phyloP scores from a whole-genome alignment of 2,888 invertebrate species.

The Tortrix viridana region DNA sequence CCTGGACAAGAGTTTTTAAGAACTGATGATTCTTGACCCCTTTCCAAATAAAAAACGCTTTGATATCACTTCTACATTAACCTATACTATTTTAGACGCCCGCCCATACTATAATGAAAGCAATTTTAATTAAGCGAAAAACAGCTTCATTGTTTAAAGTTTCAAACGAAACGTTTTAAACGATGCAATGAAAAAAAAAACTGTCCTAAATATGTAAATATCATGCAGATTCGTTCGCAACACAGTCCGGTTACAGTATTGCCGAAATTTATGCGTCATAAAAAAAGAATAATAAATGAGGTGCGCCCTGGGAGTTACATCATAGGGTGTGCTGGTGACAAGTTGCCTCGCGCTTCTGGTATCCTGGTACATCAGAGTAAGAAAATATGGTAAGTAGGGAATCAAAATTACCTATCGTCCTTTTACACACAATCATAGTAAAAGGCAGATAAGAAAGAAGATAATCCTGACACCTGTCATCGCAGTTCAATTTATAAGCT shows the following conservation, averaged over 20 bases:
- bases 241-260: slow-evolving; percentile 49
- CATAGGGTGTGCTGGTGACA: slow-evolving; percentile 28
- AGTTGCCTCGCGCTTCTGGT: slow-evolving; percentile 11
- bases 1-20: no score
- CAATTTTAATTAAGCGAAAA: slow-evolving; percentile 25
- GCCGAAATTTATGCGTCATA: slow-evolving; percentile 54
- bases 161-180: slow-evolving; percentile 29
- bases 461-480: no score
- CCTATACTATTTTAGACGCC: no score
- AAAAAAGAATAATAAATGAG: slow-evolving; percentile 57
- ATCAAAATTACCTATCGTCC: neutral
- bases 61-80: no score
- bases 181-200: slow-evolving; percentile 35
- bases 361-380: slow-evolving; percentile 1
- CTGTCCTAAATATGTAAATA: slow-evolving; percentile 47
- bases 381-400: slow-evolving; percentile 13
- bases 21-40: no score
- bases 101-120: slow-evolving; percentile 1
- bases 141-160: slow-evolving; percentile 20
- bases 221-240: slow-evolving; percentile 52
- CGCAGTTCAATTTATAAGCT: no score
- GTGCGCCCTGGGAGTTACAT: slow-evolving; percentile 45
- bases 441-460: no score
- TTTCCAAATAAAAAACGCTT: no score
- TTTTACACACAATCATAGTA: no score